These are phyloP conservation scores for Formica selysi DNA, from an alignment of 1,140 invertebrate genomes.

Conservation along the genomic window DNA sequence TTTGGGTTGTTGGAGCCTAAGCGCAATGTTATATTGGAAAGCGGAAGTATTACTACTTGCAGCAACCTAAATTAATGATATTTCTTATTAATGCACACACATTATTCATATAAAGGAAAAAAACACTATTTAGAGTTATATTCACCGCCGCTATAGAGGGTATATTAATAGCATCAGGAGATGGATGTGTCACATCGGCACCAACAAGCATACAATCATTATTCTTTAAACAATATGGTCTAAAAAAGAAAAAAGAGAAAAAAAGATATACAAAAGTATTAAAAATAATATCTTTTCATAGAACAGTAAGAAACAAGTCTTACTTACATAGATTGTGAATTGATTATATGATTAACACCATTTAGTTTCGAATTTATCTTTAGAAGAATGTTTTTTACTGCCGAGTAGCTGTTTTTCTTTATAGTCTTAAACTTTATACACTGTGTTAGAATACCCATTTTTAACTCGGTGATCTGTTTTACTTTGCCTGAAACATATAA, in stretches of 20 bases:
- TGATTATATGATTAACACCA: conserved; percentile 92
- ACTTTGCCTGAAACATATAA: conserved; percentile 83
- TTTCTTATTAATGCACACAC: background rate
- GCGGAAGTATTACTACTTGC: conserved; percentile 89
- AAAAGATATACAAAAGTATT: background rate
- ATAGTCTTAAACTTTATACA: conserved; percentile 91
- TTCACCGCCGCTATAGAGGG: conserved; percentile 94
- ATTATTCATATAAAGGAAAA: background rate
- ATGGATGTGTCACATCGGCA: conserved; percentile 96
- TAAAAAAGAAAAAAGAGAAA: conserved; percentile 37
- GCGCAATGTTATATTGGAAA: conserved; percentile 90
- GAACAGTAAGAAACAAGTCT: conserved; percentile 21
- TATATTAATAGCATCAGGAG: conserved; percentile 89
- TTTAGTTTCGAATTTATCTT: conserved; percentile 96
- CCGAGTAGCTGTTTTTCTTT: conserved; percentile 82
- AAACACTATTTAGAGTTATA: conserved; percentile 52
- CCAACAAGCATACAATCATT: conserved; percentile 91
- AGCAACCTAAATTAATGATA: conserved; percentile 86
- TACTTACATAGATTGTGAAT: conserved; percentile 58
- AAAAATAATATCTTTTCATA: background rate
- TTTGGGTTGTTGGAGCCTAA: conserved; percentile 89
- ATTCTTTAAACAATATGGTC: conserved; percentile 79
- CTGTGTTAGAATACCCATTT: conserved; percentile 92
- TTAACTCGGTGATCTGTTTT: conserved; percentile 92
- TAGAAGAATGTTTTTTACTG: conserved; percentile 91